Conservation (phyloP, 2,113 vertebrate species). For the Podilymbus podiceps region DNA sequence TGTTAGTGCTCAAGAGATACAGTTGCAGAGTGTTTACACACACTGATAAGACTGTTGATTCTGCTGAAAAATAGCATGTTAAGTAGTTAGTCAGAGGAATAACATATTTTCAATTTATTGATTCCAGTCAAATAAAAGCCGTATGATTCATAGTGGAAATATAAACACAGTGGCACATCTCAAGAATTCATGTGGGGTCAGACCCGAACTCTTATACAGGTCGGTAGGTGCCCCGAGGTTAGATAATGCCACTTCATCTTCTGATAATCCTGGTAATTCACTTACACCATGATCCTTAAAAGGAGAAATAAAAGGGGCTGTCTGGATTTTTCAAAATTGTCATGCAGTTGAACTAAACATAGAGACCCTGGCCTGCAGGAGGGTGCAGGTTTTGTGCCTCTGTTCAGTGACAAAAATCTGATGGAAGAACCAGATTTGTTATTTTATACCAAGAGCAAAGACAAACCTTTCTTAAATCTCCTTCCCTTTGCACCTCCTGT, state of each 20-base stretch:
- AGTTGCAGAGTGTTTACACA: constrained; percentile 61
- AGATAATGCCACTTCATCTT: neutral
- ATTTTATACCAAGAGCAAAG: constrained; percentile 18
- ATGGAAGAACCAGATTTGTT: neutral
- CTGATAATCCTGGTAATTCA: neutral
- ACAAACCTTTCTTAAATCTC: neutral
- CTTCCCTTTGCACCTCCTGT: neutral
- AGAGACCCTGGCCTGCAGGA: neutral
- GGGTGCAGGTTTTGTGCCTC: neutral
- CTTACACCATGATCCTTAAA: neutral
- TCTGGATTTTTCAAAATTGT: neutral
- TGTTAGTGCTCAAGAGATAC: constrained; percentile 48
- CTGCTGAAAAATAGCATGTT: constrained; percentile 49
- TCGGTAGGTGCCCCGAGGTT: neutral
- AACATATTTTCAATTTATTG: constrained; percentile 16
- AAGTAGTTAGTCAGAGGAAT: constrained; percentile 41
- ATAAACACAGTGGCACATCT: neutral
- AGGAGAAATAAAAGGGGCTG: neutral
- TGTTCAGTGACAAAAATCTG: neutral
- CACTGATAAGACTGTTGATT: constrained; percentile 59
- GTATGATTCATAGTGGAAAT: neutral
- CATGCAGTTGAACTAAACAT: rapidly evolving
- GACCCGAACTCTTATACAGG: neutral
- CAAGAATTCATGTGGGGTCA: neutral
- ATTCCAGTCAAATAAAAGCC: constrained; percentile 40